phyloP scores from a whole-genome alignment of 2,113 vertebrate species.

The Peromyscus californicus region DNA sequence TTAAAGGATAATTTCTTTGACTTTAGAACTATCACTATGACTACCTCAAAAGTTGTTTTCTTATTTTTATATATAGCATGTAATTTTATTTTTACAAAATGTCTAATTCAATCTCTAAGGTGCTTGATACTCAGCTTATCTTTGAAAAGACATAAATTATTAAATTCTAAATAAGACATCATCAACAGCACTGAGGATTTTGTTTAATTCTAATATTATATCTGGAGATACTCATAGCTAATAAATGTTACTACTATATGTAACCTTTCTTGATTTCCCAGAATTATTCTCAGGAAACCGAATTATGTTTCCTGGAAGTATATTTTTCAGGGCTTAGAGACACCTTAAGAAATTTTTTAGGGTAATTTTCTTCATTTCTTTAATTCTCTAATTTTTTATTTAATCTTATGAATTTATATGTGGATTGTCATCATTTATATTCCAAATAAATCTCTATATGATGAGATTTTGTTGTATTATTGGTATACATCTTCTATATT shows the following conservation, averaged over 20 bases:
- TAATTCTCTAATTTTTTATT: neutral
- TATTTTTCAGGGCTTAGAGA: neutral
- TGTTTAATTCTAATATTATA: neutral
- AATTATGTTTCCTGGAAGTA: neutral
- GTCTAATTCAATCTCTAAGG: neutral
- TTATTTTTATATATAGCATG: neutral
- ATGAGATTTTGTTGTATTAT: slow-evolving; percentile 17
- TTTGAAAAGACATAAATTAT: neutral
- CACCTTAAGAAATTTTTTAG: neutral
- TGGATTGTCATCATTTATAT: neutral
- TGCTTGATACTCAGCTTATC: neutral
- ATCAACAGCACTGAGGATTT: neutral
- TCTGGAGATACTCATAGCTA: neutral
- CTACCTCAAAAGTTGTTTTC: neutral
- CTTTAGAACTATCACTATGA: neutral
- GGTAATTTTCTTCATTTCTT: slow-evolving; percentile 13
- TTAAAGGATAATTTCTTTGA: neutral
- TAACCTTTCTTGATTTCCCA: neutral
- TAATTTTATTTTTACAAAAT: neutral
- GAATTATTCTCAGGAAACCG: slow-evolving; percentile 2
- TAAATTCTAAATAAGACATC: neutral
- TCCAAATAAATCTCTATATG: slow-evolving; percentile 17
- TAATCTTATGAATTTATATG: neutral
- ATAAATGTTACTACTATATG: neutral
- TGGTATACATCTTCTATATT: neutral